Percentiles rank a stretch among this genome's conserved stretches.
Conservation (phyloP, 2,888 invertebrate genomes). For the Pollenia labialis region DNA sequence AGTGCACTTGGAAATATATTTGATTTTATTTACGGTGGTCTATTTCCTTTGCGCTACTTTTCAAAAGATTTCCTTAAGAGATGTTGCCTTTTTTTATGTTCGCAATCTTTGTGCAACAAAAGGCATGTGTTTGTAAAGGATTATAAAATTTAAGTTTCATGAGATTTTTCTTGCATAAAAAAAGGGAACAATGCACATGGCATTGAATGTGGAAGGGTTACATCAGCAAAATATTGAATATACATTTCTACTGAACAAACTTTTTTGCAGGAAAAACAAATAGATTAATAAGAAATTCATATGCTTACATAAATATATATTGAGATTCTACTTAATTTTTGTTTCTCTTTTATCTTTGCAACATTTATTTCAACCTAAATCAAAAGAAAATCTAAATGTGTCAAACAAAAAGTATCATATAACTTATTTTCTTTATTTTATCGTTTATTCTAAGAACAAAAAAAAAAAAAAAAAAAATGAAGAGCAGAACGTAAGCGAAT, state of each 20-base stretch:
- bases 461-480: neutral
- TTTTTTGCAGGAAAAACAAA: neutral
- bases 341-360: neutral
- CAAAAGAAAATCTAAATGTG: constrained; percentile 38
- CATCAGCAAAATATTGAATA: constrained; percentile 41
- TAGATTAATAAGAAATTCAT: constrained; percentile 19
- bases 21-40: constrained; percentile 58
- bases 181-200: constrained; percentile 19
- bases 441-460: no score
- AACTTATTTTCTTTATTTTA: constrained; percentile 11
- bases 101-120: neutral
- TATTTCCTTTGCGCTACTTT: constrained; percentile 61
- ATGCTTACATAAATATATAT: constrained; percentile 20
- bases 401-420: neutral
- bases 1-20: constrained; percentile 24
- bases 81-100: constrained; percentile 33
- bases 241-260: neutral
- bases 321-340: constrained; percentile 1
- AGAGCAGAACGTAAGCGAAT: neutral
- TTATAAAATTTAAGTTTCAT: constrained; percentile 58
- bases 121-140: neutral
- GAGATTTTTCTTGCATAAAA: constrained; percentile 17
- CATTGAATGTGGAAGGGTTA: constrained; percentile 47
- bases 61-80: constrained; percentile 66
- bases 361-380: constrained; percentile 15